Conservation (phyloP, 2,113 vertebrate species). For the Cebus imitator region DNA sequence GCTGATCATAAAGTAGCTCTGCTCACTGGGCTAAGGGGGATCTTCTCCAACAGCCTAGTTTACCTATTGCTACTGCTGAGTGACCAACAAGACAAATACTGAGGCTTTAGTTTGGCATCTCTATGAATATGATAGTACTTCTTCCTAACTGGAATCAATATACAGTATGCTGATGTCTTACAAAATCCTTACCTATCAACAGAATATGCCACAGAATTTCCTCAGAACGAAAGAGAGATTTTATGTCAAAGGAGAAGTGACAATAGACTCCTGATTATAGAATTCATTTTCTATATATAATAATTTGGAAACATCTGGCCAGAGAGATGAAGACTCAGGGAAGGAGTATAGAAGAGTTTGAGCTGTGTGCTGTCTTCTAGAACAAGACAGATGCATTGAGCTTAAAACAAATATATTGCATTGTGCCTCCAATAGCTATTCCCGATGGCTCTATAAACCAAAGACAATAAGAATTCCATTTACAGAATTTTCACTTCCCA, state of each 20-base stretch:
- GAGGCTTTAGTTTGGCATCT: accelerated
- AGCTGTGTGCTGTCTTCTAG: not conserved
- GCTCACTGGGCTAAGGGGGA: accelerated
- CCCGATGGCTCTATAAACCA: not conserved
- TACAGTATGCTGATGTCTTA: not conserved
- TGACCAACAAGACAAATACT: not conserved
- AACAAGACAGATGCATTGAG: not conserved
- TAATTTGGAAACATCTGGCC: not conserved
- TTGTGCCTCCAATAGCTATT: not conserved
- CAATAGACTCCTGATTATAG: not conserved
- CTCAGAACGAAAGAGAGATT: not conserved
- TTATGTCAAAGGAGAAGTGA: not conserved
- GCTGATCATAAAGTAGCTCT: not conserved
- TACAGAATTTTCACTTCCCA: not conserved
- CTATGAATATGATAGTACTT: not conserved
- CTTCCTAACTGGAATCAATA: not conserved
- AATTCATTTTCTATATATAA: not conserved
- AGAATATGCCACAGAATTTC: not conserved
- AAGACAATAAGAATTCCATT: not conserved
- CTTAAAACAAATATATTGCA: not conserved
- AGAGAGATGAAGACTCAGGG: not conserved
- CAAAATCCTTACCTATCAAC: not conserved
- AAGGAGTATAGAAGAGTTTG: accelerated
- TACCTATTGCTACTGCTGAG: not conserved
- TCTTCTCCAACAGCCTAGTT: no score